phyloP scores from a whole-genome alignment of 2,113 vertebrate genomes.

The Picathartes gymnocephalus region DNA sequence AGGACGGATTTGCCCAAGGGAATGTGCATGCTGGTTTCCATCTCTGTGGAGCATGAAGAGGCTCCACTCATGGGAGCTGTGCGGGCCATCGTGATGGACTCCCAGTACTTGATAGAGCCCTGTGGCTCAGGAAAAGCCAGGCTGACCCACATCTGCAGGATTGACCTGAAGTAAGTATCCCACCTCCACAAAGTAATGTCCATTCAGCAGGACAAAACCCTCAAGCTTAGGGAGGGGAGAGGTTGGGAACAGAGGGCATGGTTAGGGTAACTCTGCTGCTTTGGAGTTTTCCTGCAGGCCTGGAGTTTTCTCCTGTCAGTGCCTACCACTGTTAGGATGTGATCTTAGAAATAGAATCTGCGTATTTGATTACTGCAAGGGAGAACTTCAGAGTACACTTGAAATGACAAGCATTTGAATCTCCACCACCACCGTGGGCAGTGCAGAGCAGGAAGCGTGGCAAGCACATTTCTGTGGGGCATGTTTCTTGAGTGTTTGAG shows the following conservation, averaged over 20 bases:
- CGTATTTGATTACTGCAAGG: neutral
- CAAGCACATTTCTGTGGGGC: neutral
- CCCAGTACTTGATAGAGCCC: conserved; percentile 91
- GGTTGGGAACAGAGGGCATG: neutral
- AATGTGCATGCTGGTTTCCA: conserved; percentile 85
- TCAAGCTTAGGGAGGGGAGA: neutral
- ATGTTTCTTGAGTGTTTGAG: neutral
- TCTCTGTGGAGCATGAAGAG: conserved; percentile 90
- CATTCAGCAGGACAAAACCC: neutral
- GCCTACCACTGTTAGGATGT: neutral
- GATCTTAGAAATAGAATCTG: neutral
- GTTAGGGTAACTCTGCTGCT: neutral
- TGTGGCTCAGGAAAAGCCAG: conserved; percentile 95
- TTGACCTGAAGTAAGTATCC: conserved; percentile 89
- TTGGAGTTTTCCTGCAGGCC: neutral
- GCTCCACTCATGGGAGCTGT: conserved; percentile 82
- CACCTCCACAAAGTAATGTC: neutral
- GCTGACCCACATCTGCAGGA: conserved; percentile 92
- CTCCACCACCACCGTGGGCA: neutral
- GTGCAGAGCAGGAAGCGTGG: neutral
- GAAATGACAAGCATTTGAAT: neutral
- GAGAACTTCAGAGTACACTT: neutral
- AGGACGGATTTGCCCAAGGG: conserved; percentile 91
- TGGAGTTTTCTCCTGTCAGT: neutral
- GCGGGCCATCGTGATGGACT: conserved; percentile 86